Conservation (phyloP, 2,888 invertebrate genomes). For the Agrotis exclamationis region DNA sequence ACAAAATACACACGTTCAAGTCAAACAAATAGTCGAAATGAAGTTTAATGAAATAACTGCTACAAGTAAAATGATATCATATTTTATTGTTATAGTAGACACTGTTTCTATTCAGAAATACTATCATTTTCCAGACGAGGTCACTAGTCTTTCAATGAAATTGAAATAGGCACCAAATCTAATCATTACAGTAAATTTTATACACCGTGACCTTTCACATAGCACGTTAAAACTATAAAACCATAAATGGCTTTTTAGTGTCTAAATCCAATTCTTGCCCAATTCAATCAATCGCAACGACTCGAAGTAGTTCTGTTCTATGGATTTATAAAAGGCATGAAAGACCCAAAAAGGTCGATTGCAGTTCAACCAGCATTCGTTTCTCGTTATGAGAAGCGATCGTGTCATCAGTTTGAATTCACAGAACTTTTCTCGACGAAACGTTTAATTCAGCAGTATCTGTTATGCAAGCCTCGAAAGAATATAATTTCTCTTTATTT, state of each 20-base stretch:
- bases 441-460: slow-evolving; percentile 12
- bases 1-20: slow-evolving; percentile 25
- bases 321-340: slow-evolving; percentile 49
- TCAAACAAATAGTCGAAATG: slow-evolving; percentile 23
- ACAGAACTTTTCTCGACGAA: slow-evolving; percentile 20
- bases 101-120: slow-evolving; percentile 36
- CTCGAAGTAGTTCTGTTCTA: slow-evolving; percentile 28
- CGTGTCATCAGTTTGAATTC: slow-evolving; percentile 21
- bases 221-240: slow-evolving; percentile 22
- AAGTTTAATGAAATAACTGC: slow-evolving; percentile 14
- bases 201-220: slow-evolving; percentile 21
- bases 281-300: slow-evolving; percentile 40
- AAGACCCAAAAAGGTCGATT: slow-evolving; percentile 41
- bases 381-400: slow-evolving; percentile 19
- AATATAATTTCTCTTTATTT: slow-evolving; percentile 30
- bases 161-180: slow-evolving; percentile 27
- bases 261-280: slow-evolving; percentile 33
- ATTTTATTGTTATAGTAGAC: slow-evolving; percentile 18
- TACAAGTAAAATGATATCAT: slow-evolving; percentile 19
- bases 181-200: slow-evolving; percentile 13
- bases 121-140: slow-evolving; percentile 46
- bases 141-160: slow-evolving; percentile 44
- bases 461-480: slow-evolving; percentile 35
- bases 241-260: slow-evolving; percentile 8
- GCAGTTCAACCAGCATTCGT: slow-evolving; percentile 33